A percentile compares a stretch with the other conserved stretches of the same genome.
Evolutionary conservation across 2,113 vertebrate species (phyloP).

Genomic region (Eupsittula cactorum): DNA sequence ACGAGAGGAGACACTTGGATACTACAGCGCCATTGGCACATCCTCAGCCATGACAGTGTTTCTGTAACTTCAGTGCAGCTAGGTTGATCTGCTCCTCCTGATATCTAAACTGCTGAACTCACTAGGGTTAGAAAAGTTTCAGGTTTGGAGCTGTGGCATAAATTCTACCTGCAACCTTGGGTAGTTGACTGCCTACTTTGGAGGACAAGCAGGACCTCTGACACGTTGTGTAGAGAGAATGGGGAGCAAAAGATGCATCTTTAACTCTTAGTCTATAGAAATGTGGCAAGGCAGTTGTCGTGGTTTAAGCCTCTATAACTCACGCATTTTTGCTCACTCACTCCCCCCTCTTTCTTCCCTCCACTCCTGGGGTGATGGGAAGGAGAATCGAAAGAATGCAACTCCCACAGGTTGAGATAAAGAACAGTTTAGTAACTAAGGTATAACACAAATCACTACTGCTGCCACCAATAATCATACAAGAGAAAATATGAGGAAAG

Average conservation of each 20-base stretch:
- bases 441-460: no score
- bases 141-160: not conserved
- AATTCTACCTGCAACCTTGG: rapidly evolving
- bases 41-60: rapidly evolving
- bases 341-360: no score
- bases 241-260: not conserved
- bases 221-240: not conserved
- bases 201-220: not conserved
- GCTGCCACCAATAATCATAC: no score
- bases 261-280: not conserved
- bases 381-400: no score
- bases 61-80: not conserved
- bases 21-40: rapidly evolving
- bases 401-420: no score
- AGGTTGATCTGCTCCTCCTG: rapidly evolving
- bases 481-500: no score
- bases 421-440: no score
- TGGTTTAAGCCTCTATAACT: no score
- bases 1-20: not conserved
- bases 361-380: no score
- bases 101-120: rapidly evolving
- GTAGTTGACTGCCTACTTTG: rapidly evolving
- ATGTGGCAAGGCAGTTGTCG: rapidly evolving
- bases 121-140: not conserved
- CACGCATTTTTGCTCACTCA: no score